Evolutionary conservation across 1,140 invertebrate genomes (phyloP).

Genomic region (Caenorhabditis remanei): DNA sequence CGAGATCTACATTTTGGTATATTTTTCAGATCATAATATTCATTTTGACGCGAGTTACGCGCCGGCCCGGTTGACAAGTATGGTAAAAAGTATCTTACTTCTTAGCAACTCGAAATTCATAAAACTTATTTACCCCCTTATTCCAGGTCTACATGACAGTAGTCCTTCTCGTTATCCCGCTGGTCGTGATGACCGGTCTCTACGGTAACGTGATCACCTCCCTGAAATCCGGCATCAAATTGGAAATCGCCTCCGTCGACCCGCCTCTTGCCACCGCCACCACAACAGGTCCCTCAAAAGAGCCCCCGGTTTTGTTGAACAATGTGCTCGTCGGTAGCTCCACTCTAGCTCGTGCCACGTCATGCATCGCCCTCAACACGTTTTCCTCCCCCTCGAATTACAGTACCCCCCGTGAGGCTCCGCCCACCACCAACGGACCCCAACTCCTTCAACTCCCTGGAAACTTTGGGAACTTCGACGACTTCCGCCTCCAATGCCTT

Average conservation of each 20-base stretch:
- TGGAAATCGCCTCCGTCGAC: constrained; percentile 61
- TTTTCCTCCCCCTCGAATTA: constrained; percentile 38
- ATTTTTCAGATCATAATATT: too few relatives aligned
- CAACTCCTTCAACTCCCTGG: constrained; percentile 26
- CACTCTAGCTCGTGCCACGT: constrained; percentile 25
- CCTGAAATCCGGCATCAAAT: constrained; percentile 64
- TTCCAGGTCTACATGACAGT: constrained; percentile 70
- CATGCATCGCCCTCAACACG: constrained; percentile 43
- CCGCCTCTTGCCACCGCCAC: constrained; percentile 47
- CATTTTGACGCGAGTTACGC: too few relatives aligned
- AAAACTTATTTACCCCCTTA: too few relatives aligned
- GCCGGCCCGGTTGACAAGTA: too few relatives aligned
- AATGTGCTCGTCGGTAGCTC: constrained; percentile 55
- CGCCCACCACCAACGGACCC: not conserved
- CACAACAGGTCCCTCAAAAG: not conserved
- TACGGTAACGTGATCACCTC: constrained; percentile 66
- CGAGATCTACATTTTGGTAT: too few relatives aligned
- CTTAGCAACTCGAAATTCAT: too few relatives aligned
- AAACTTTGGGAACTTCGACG: constrained; percentile 14
- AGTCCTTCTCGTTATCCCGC: constrained; percentile 66
- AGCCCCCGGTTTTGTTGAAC: constrained; percentile 30
- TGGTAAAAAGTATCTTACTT: too few relatives aligned
- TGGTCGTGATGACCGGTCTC: constrained; percentile 66
- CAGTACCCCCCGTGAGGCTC: not conserved
- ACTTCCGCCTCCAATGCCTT: constrained; percentile 31